These are phyloP conservation scores for Synergus gifuensis DNA, from an alignment of 2,888 invertebrate genomes.

Conservation along the genomic window DNA sequence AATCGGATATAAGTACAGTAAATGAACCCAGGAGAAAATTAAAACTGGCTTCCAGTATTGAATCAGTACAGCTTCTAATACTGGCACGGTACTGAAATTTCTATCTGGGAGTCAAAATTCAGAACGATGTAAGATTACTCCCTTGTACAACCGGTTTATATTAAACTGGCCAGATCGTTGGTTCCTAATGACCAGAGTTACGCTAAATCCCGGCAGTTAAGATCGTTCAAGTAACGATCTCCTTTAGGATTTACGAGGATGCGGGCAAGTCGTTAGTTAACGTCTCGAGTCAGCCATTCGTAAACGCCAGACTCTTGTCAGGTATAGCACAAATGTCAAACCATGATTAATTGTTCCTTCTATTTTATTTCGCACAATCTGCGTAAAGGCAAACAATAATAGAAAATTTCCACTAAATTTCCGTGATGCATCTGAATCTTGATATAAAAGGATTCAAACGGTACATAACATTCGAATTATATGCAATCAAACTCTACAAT, in stretches of 20 bases:
- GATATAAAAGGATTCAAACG: no score
- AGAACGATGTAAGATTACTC: neutral
- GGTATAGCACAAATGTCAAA: conserved; percentile 2
- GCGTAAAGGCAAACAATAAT: neutral
- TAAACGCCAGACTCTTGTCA: conserved; percentile 44
- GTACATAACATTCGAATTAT: no score
- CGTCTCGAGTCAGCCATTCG: neutral
- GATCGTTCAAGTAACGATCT: conserved; percentile 56
- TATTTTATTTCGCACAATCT: neutral
- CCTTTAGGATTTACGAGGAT: conserved; percentile 57
- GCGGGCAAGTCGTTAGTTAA: conserved; percentile 40
- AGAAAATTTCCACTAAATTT: neutral
- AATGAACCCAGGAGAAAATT: neutral
- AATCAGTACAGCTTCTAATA: no score
- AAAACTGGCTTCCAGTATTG: no score
- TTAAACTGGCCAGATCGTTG: neutral
- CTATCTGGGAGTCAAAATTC: neutral
- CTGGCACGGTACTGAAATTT: no score
- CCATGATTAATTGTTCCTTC: neutral
- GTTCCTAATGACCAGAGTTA: neutral
- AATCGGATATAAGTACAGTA: neutral
- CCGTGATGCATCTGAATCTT: no score
- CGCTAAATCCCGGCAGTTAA: conserved; percentile 17
- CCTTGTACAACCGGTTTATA: neutral
- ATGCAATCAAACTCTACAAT: no score